A percentile compares a stretch with the other conserved stretches of the same genome.
These are phyloP conservation scores for Diceros bicornis DNA, from an alignment of 2,797 vertebrate genomes.

Conservation along the genomic window DNA sequence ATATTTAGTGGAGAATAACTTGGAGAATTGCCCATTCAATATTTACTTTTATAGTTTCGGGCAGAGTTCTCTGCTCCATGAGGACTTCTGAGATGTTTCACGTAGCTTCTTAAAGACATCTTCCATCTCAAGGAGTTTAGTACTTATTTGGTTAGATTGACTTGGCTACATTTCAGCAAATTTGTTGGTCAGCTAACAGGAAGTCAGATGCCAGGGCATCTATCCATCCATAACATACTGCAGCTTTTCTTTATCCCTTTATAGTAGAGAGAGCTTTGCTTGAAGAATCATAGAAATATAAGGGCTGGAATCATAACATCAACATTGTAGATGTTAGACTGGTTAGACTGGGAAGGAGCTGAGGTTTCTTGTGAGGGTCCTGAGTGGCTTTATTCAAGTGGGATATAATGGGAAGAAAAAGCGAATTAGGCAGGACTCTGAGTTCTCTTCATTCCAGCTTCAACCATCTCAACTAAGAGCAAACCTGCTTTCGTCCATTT, in stretches of 20 bases:
- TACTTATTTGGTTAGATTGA: not conserved
- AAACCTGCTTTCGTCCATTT: conserved; percentile 43
- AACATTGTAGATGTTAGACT: not conserved
- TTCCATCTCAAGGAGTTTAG: conserved; percentile 31
- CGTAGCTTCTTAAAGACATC: not conserved
- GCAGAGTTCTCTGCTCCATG: conserved; percentile 13
- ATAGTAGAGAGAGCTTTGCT: conserved; percentile 15
- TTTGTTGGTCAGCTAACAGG: conserved; percentile 11
- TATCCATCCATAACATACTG: not conserved
- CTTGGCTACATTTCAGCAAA: conserved; percentile 38
- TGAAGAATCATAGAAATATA: conserved; percentile 50
- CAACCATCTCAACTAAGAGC: not conserved
- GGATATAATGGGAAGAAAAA: not conserved
- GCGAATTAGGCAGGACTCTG: not conserved
- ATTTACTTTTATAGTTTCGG: conserved; percentile 63
- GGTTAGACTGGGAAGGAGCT: not conserved
- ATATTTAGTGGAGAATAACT: conserved; percentile 61
- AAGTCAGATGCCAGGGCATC: conserved; percentile 16
- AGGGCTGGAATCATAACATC: not conserved
- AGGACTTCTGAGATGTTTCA: conserved; percentile 31
- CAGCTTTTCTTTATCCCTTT: conserved; percentile 15
- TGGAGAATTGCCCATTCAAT: conserved; percentile 59
- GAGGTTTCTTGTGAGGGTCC: not conserved
- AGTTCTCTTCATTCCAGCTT: conserved; percentile 6
- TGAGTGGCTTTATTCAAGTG: not conserved